Evolutionary conservation across 53 echinoderm and acorn worm species (phyloP).

Genomic region (Echinometra lucunter): DNA sequence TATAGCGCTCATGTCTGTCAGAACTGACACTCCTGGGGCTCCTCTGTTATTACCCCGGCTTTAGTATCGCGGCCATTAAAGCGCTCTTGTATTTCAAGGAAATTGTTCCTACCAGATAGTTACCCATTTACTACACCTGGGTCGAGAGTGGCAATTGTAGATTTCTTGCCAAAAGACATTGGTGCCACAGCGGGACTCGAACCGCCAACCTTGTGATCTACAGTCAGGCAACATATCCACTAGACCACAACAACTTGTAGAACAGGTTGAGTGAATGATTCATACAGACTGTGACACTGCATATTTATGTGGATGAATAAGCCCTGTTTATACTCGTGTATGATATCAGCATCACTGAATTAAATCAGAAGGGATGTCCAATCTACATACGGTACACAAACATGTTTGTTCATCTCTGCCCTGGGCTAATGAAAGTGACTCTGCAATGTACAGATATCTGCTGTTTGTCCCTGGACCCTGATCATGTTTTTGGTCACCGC

Average conservation of each 20-base stretch:
- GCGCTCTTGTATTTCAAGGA: too few relatives aligned
- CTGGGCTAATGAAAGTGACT: constrained; percentile 18
- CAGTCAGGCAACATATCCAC: too few relatives aligned
- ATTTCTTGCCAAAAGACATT: too few relatives aligned
- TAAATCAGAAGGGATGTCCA: neutral
- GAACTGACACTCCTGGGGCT: too few relatives aligned
- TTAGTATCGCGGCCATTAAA: too few relatives aligned
- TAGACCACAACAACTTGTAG: neutral
- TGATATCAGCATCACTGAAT: neutral
- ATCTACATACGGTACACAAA: neutral
- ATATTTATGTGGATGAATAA: neutral
- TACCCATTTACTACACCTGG: too few relatives aligned
- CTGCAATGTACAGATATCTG: neutral
- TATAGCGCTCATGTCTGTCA: too few relatives aligned
- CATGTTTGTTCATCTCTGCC: neutral
- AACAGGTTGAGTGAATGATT: neutral
- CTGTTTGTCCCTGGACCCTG: neutral
- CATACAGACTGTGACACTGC: neutral
- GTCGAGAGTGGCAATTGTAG: too few relatives aligned
- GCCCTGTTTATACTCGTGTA: neutral
- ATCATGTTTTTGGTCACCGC: neutral
- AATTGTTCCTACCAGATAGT: too few relatives aligned
- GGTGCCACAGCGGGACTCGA: too few relatives aligned
- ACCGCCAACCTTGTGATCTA: too few relatives aligned
- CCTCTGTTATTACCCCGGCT: too few relatives aligned